Evolutionary conservation across 2,888 invertebrate species (phyloP).

Genomic region (Chloroclystis v-ata): DNA sequence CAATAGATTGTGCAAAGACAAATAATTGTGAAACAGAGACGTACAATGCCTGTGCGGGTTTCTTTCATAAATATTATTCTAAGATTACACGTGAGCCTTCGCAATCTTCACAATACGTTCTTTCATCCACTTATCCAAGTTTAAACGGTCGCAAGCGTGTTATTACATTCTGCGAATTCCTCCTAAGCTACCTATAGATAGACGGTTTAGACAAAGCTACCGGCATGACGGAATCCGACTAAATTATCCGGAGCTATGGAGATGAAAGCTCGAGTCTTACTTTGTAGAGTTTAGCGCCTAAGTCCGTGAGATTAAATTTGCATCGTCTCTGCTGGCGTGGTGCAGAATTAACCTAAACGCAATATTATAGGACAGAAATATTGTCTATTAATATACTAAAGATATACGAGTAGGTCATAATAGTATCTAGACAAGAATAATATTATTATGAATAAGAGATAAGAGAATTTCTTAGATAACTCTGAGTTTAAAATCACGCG

Average conservation of each 20-base stretch:
- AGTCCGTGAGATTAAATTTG: slow-evolving; percentile 3
- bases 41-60: no score
- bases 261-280: not conserved
- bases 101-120: not conserved
- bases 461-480: no score
- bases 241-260: slow-evolving; percentile 22
- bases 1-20: no score
- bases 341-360: not conserved
- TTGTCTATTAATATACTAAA: no score
- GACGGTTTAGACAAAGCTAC: slow-evolving; percentile 40
- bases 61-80: not conserved
- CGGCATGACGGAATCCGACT: slow-evolving; percentile 37
- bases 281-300: not conserved
- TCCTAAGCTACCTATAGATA: slow-evolving; percentile 5
- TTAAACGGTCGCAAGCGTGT: slow-evolving; percentile 25
- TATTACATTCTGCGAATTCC: slow-evolving; percentile 44
- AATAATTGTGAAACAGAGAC: no score
- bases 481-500: no score
- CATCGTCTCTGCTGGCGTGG: not conserved
- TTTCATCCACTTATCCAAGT: not conserved
- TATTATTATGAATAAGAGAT: no score
- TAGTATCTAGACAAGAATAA: no score
- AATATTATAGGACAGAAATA: not conserved
- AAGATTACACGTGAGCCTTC: not conserved
- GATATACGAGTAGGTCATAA: no score